These are phyloP conservation scores for Thalassarche chlororhynchos DNA, from an alignment of 2,113 vertebrate genomes.

Conservation along the genomic window DNA sequence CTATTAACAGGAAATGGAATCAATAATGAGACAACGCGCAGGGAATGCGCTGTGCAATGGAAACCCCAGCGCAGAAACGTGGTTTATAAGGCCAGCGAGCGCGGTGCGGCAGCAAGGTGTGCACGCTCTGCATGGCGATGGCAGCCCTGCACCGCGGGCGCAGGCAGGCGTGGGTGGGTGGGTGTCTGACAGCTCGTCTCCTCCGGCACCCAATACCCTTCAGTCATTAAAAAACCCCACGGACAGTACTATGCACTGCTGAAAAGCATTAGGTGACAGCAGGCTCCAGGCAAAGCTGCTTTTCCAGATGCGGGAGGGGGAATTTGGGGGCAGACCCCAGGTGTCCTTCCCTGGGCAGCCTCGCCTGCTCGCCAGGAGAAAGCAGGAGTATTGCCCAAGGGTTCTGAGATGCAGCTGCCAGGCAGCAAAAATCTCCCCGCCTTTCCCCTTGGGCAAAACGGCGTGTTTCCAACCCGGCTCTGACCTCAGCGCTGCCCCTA, in stretches of 20 bases:
- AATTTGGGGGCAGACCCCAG: not conserved
- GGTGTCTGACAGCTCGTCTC: not conserved
- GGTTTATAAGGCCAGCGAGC: not conserved
- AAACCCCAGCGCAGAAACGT: fast-evolving
- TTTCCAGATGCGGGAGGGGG: not conserved
- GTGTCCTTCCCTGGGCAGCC: not conserved
- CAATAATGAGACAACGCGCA: not conserved
- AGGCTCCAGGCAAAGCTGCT: not conserved
- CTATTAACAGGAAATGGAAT: not conserved
- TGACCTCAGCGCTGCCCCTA: not conserved
- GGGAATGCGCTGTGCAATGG: not conserved
- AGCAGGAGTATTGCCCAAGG: not conserved
- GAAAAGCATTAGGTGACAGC: not conserved
- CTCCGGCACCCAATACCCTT: not conserved
- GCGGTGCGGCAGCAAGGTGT: fast-evolving
- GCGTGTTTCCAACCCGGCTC: fast-evolving
- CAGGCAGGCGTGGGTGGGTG: not conserved
- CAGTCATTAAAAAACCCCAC: fast-evolving
- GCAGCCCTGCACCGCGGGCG: not conserved
- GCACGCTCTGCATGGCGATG: fast-evolving
- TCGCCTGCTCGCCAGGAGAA: not conserved
- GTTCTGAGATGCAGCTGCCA: not conserved
- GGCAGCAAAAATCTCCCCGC: too few relatives aligned
- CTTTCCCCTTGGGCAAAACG: not conserved
- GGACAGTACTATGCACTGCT: fast-evolving